These are phyloP conservation scores for Agrochola lota DNA, from an alignment of 2,888 invertebrate genomes.

Conservation along the genomic window DNA sequence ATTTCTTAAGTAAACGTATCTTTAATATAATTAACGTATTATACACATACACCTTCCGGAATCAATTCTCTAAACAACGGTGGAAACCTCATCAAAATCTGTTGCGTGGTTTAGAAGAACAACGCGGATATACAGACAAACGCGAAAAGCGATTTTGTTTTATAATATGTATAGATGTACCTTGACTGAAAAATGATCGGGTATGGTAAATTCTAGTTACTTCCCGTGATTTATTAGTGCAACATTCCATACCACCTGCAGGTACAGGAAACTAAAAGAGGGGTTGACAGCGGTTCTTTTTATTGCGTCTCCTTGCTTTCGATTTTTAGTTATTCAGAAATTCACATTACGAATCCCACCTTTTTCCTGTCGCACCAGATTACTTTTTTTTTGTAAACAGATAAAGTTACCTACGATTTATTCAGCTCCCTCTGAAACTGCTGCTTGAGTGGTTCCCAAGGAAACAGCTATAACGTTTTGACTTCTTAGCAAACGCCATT, in stretches of 20 bases:
- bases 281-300: conserved; percentile 69
- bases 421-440: conserved; percentile 19
- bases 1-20: too few relatives aligned
- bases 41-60: too few relatives aligned
- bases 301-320: conserved; percentile 60
- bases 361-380: conserved; percentile 63
- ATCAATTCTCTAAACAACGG: too few relatives aligned
- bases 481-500: conserved; percentile 62
- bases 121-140: too few relatives aligned
- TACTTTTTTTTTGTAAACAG: conserved; percentile 53
- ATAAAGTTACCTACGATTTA: conserved; percentile 41
- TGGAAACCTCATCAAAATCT: too few relatives aligned
- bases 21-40: too few relatives aligned
- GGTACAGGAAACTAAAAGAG: conserved; percentile 53
- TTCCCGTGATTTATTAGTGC: conserved; percentile 24
- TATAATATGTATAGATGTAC: too few relatives aligned
- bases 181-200: neutral
- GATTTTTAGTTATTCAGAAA: conserved; percentile 62
- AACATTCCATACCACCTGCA: conserved; percentile 28
- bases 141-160: too few relatives aligned
- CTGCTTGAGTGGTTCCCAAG: conserved; percentile 17
- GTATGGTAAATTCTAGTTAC: conserved; percentile 26
- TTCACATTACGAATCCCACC: conserved; percentile 62
- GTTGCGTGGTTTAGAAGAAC: too few relatives aligned
- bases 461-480: conserved; percentile 61